Conservation (phyloP, 2,888 invertebrate genomes). For the Cephus rjabovi region DNA sequence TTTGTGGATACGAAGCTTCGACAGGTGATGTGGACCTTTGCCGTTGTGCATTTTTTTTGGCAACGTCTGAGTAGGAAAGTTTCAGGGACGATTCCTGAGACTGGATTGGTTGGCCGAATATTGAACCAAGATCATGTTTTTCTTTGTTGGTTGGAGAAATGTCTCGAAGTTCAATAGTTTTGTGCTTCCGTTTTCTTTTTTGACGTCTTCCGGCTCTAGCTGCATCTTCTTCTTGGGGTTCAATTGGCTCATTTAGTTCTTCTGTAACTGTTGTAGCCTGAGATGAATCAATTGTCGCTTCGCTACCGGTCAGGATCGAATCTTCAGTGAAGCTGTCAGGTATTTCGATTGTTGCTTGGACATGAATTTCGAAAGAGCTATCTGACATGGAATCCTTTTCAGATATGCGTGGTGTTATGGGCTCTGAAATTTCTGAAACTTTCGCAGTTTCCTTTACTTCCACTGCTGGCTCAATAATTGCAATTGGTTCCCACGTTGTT, state of each 20-base stretch:
- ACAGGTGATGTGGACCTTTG: slow-evolving; percentile 16
- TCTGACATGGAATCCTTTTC: slow-evolving; percentile 44
- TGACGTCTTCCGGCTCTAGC: slow-evolving; percentile 27
- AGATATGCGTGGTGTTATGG: slow-evolving; percentile 17
- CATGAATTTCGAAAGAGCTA: slow-evolving; percentile 53
- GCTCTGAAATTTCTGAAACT: neutral
- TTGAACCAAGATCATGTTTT: slow-evolving; percentile 34
- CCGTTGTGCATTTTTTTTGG: slow-evolving; percentile 36
- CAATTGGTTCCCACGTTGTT: neutral
- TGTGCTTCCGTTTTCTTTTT: slow-evolving; percentile 39
- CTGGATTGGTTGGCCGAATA: slow-evolving; percentile 38
- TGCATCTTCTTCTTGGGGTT: neutral
- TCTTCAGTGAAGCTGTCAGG: slow-evolving; percentile 46
- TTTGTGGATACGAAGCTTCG: neutral
- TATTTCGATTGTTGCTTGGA: slow-evolving; percentile 57
- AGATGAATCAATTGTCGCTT: slow-evolving; percentile 30
- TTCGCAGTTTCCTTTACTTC: slow-evolving; percentile 1
- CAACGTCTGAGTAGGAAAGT: slow-evolving; percentile 49
- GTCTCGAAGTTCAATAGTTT: slow-evolving; percentile 33
- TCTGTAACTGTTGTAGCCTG: slow-evolving; percentile 35
- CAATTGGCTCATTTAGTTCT: slow-evolving; percentile 22
- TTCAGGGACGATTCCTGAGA: slow-evolving; percentile 35
- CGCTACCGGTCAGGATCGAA: slow-evolving; percentile 21
- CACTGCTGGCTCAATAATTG: neutral
- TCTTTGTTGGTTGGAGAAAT: slow-evolving; percentile 28